Evolutionary conservation across 2,797 vertebrate species (phyloP).

Genomic region (Liparis tanakae): DNA sequence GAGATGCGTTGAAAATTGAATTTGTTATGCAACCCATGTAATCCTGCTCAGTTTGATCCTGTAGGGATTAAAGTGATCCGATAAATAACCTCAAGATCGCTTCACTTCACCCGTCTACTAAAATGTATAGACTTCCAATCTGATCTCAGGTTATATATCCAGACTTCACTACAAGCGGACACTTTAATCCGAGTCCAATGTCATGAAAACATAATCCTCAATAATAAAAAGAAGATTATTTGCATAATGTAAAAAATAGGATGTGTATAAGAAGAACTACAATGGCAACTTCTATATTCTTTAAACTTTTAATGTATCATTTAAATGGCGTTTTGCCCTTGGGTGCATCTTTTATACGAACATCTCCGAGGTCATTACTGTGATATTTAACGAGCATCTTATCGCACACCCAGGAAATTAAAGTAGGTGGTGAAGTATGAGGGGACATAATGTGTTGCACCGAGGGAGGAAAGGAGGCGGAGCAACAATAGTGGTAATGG

Average conservation of each 20-base stretch:
- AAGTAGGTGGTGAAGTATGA: constrained; percentile 15
- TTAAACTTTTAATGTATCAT: neutral
- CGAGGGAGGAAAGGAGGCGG: neutral
- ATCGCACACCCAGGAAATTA: constrained; percentile 40
- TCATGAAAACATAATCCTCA: constrained; percentile 7
- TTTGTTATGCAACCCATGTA: too few species aligned
- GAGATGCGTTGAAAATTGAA: neutral
- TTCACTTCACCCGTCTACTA: neutral
- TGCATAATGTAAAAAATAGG: neutral
- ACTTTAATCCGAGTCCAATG: constrained; percentile 30
- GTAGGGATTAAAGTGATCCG: neutral
- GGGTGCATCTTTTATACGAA: constrained; percentile 8
- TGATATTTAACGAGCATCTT: constrained; percentile 20
- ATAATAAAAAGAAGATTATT: neutral
- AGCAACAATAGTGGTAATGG: neutral
- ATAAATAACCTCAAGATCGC: neutral
- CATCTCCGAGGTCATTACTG: constrained; percentile 25
- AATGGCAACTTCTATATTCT: neutral
- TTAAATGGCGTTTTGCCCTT: neutral
- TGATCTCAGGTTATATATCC: constrained; percentile 8
- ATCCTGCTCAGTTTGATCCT: neutral
- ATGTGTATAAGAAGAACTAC: neutral
- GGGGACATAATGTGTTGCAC: constrained; percentile 11
- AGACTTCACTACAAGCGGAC: neutral
- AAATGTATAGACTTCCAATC: neutral